Base-by-base conservation (phyloP, 2,113 vertebrate genomes). In the Lepidothrix coronata region DNA sequence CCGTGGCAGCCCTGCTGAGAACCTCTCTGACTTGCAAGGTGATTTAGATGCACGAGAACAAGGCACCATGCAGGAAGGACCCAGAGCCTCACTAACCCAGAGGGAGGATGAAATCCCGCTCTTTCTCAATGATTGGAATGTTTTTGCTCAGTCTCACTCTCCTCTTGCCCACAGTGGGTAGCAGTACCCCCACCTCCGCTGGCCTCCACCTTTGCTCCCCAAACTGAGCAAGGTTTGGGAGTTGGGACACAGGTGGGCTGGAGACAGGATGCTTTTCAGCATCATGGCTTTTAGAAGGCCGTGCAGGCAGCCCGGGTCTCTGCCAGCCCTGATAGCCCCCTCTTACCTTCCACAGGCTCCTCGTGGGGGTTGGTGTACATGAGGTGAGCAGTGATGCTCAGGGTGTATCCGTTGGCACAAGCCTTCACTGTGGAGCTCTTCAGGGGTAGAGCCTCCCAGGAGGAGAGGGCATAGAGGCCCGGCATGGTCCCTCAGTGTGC, bases 391-490 rank as follows among this genome's bases (percentile, higher is more conserved):
- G 98, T 98, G 97, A 99, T 97, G 95, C 98, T 99, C 97, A 99
- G 96, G 51, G 99, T 99, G 94, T 98, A 99, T 23, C 99, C 99
- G 0, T 99, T 99, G 96, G 99, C 98, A 92, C 98, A 99, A 79
- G 99, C 99, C 96, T 98, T 99, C 81, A 99, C 98, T 75, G 93
- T 97, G 73, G 99, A 99, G 91, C 98, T 98, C 93, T 99, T 99
- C 80, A 99, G 98, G 18, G 99, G 98, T 93, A 99, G 96, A 67
- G 99, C 98, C 46, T 98, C 98, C 99, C 99, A 99, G 57, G 98
- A 98, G n/a, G 98, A 97, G 85, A 98, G 98, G 88, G 98, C 97
- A 35, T 99, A 99, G 75, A 99, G 97, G 15, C 99, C 99, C 2
- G 99, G 99, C 99, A 99, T 99, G 86, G 95, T 98, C 91, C 81